Evolutionary conservation across 2,888 invertebrate species (phyloP).

Genomic region (Melieria picta): DNA sequence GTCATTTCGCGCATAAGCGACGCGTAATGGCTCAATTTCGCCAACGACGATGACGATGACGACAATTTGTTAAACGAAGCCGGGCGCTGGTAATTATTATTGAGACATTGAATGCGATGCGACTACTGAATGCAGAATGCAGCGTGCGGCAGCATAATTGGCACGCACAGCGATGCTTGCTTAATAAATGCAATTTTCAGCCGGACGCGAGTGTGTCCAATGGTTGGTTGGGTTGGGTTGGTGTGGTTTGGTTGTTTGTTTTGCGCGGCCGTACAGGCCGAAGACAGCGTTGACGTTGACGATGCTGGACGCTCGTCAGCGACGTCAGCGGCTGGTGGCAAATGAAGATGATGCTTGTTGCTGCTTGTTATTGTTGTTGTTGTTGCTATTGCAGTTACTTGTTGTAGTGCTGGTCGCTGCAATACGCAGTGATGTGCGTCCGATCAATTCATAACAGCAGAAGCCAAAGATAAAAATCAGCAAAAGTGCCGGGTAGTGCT

Average conservation of each 20-base stretch:
- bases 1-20: no score
- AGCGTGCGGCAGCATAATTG: conserved; percentile 22
- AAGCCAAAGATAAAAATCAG: conserved; percentile 24
- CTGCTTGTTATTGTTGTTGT: no score
- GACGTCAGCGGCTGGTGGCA: background rate
- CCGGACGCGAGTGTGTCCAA: background rate
- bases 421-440: background rate
- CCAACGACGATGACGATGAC: background rate
- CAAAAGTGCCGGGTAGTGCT: conserved; percentile 14
- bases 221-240: no score
- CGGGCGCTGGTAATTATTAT: conserved; percentile 29
- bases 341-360: no score
- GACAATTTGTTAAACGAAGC: conserved; percentile 30
- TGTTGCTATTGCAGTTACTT: no score
- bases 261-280: background rate
- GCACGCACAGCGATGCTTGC: conserved; percentile 22
- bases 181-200: conserved; percentile 26
- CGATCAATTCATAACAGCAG: conserved; percentile 19
- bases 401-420: background rate
- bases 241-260: no score
- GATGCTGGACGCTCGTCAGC: background rate
- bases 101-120: conserved; percentile 23
- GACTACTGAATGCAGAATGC: background rate
- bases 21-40: no score
- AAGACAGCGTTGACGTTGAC: background rate